These are phyloP conservation scores for Papilio polyxenes DNA, from an alignment of 1,140 invertebrate genomes.

Conservation along the genomic window DNA sequence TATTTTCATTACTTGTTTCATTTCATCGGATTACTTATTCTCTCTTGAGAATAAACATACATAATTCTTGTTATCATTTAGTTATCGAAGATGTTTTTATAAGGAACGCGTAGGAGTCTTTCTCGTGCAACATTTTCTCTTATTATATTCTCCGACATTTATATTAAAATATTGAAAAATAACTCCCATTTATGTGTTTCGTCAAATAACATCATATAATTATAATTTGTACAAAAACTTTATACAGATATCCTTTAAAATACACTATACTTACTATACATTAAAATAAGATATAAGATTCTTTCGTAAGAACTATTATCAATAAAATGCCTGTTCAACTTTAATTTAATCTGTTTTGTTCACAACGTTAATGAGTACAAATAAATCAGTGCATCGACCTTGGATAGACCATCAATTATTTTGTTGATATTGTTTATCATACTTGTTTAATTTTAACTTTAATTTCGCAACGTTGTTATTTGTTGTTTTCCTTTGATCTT, in stretches of 20 bases:
- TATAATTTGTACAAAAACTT: background rate
- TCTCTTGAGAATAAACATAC: slow-evolving; percentile 60
- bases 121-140: background rate
- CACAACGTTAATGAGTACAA: slow-evolving; percentile 6
- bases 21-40: slow-evolving; percentile 67
- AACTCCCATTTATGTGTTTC: no score
- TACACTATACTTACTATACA: no score
- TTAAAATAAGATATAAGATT: background rate
- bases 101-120: slow-evolving; percentile 42
- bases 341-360: background rate
- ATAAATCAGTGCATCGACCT: background rate
- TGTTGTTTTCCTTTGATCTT: background rate
- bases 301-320: background rate
- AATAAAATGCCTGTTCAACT: background rate
- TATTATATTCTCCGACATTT: background rate
- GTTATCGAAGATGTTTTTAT: slow-evolving; percentile 58
- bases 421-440: slow-evolving; percentile 9
- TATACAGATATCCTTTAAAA: no score
- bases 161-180: background rate
- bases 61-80: slow-evolving; percentile 63
- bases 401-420: background rate
- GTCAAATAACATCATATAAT: background rate
- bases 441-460: slow-evolving; percentile 11
- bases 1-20: slow-evolving; percentile 74
- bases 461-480: background rate